A percentile compares a stretch with the other conserved stretches of the same genome.
Conservation (phyloP, 1,140 invertebrate genomes). For the Panagrolaimus sp. region DNA sequence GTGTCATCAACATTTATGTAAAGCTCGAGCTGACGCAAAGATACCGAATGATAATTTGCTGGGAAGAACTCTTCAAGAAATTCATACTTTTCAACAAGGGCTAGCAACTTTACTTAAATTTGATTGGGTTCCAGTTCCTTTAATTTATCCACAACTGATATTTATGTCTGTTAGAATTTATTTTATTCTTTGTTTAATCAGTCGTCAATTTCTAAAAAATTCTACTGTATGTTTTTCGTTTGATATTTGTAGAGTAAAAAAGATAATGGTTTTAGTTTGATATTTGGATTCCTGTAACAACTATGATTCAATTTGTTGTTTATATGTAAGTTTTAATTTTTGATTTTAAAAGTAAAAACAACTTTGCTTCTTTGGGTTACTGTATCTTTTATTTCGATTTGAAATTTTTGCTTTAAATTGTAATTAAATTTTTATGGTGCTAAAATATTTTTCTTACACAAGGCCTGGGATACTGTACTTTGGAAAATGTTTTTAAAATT, state of each 20-base stretch:
- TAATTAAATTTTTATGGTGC: too few relatives aligned
- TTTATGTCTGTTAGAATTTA: constrained; percentile 36
- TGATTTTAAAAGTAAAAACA: too few relatives aligned
- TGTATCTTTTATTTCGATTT: too few relatives aligned
- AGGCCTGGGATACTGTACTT: too few relatives aligned
- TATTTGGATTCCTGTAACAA: constrained; percentile 29
- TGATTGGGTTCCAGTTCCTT: constrained; percentile 28
- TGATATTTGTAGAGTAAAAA: background rate
- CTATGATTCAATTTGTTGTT: constrained; percentile 30
- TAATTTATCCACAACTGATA: constrained; percentile 37
- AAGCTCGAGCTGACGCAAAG: background rate
- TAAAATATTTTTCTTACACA: too few relatives aligned
- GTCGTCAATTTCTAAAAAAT: constrained; percentile 25
- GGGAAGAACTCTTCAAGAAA: constrained; percentile 20
- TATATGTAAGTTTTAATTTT: constrained; percentile 14
- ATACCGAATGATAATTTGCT: constrained; percentile 13
- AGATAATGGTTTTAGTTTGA: constrained; percentile 19
- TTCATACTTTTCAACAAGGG: constrained; percentile 23
- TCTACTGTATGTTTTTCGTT: background rate
- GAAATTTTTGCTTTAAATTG: too few relatives aligned
- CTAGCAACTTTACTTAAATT: constrained; percentile 7
- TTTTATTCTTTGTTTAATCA: constrained; percentile 31
- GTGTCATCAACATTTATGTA: background rate
- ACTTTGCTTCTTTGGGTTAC: too few relatives aligned
- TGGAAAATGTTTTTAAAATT: too few relatives aligned